These are phyloP conservation scores for Diabrotica balteata DNA, from an alignment of 2,888 invertebrate species.

Conservation along the genomic window DNA sequence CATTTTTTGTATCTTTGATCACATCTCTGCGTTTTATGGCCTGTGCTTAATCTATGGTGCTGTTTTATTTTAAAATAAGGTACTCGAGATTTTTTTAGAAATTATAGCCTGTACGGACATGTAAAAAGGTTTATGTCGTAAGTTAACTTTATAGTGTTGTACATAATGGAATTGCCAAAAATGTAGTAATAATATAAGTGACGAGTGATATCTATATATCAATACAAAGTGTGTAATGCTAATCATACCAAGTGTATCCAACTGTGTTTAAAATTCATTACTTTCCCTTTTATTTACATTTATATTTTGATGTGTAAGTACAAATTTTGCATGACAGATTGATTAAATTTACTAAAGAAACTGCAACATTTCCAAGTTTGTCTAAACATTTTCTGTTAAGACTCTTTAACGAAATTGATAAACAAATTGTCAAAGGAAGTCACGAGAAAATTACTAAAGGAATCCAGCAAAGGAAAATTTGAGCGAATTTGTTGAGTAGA, in stretches of 20 bases:
- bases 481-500: too few relatives aligned
- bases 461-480: too few relatives aligned
- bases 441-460: too few relatives aligned
- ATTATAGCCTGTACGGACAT: constrained; percentile 9
- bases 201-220: constrained; percentile 23
- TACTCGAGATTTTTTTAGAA: constrained; percentile 20
- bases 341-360: too few relatives aligned
- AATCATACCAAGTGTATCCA: constrained; percentile 9
- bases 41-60: constrained; percentile 30
- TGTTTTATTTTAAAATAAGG: constrained; percentile 26
- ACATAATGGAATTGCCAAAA: constrained; percentile 33
- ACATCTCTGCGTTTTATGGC: constrained; percentile 12
- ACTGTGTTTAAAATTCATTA: neutral
- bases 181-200: constrained; percentile 21
- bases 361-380: too few relatives aligned
- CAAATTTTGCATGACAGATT: too few relatives aligned
- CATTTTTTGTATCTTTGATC: neutral
- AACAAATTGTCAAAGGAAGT: too few relatives aligned
- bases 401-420: too few relatives aligned
- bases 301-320: too few relatives aligned
- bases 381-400: too few relatives aligned
- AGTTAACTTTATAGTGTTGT: constrained; percentile 22
- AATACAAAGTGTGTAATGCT: constrained; percentile 10
- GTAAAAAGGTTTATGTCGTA: constrained; percentile 21
- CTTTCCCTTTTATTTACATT: too few relatives aligned